These are phyloP conservation scores for Ptychodera flava DNA, from an alignment of 35 echinoderm and acorn worm species.

Conservation along the genomic window DNA sequence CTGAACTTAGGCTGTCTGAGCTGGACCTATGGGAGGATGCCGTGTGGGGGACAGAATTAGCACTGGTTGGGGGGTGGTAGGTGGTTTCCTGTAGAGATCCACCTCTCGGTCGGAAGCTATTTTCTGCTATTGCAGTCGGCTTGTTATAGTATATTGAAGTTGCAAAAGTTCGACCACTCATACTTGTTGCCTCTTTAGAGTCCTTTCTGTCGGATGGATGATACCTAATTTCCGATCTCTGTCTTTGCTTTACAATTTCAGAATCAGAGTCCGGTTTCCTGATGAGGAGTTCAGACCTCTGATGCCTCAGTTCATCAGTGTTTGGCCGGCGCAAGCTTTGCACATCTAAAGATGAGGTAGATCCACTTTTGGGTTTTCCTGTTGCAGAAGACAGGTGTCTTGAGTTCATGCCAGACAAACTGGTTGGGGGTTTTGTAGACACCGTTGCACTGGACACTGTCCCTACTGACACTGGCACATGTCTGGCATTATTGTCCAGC, in stretches of 20 bases:
- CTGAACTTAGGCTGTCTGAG: not conserved
- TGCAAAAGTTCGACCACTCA: not conserved
- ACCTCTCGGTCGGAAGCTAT: not conserved
- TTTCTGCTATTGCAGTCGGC: not conserved
- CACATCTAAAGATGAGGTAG: not conserved
- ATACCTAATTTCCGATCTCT: not conserved
- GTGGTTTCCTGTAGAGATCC: not conserved
- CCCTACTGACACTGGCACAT: not conserved
- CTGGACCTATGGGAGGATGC: not conserved
- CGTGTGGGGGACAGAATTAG: not conserved
- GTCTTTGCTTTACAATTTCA: not conserved
- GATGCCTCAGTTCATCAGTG: not conserved
- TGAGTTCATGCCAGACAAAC: not conserved
- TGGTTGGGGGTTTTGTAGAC: not conserved
- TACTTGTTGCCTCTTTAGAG: not conserved
- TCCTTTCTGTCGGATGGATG: not conserved
- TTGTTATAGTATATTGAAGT: not conserved
- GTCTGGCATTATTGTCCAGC: not conserved
- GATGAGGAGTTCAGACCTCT: too few species aligned
- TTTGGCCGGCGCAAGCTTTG: not conserved
- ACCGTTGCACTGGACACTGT: not conserved
- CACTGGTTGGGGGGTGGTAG: too few species aligned
- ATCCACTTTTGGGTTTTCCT: not conserved
- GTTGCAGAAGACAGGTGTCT: not conserved
- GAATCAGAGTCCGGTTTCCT: not conserved